These are phyloP conservation scores for Bombylius major DNA, from an alignment of 2,888 invertebrate species.

Conservation along the genomic window DNA sequence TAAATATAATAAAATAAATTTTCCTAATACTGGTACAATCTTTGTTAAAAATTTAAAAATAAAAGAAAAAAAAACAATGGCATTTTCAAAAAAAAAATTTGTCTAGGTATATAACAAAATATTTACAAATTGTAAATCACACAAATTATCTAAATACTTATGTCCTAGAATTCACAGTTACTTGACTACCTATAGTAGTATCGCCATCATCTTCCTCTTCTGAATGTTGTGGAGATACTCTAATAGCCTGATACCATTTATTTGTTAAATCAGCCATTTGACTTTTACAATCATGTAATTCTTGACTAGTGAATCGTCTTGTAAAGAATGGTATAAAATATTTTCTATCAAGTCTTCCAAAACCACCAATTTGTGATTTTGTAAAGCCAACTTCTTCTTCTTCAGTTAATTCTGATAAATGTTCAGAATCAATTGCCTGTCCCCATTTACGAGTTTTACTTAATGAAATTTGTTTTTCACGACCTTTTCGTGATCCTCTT, in stretches of 20 bases:
- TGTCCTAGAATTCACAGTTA: background rate
- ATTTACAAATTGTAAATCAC: background rate
- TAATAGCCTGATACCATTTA: slow-evolving; percentile 94
- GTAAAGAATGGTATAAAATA: slow-evolving; percentile 96
- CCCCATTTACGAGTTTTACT: slow-evolving; percentile 99
- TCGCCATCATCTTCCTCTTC: slow-evolving; percentile 48
- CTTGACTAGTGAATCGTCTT: slow-evolving; percentile 88
- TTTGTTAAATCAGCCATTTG: slow-evolving; percentile 94
- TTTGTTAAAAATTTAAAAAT: too few species aligned
- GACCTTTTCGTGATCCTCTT: slow-evolving; percentile 40
- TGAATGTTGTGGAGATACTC: slow-evolving; percentile 75
- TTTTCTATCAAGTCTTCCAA: slow-evolving; percentile 82
- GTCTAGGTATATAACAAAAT: too few species aligned
- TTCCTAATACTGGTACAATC: too few species aligned
- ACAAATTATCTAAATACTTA: background rate
- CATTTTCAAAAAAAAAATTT: too few species aligned
- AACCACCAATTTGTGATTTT: slow-evolving; percentile 69
- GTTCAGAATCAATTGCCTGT: slow-evolving; percentile 85
- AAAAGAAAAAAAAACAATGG: too few species aligned
- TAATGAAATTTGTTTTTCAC: slow-evolving; percentile 72
- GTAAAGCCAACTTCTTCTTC: slow-evolving; percentile 78
- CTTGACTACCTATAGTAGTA: background rate
- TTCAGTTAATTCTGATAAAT: slow-evolving; percentile 83
- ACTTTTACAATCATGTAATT: slow-evolving; percentile 87
- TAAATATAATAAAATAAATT: too few species aligned